Evolutionary conservation across 2,888 invertebrate genomes (phyloP), one percentile per base, ranked within the genome.

Genomic region (Plusia festucae): DNA sequence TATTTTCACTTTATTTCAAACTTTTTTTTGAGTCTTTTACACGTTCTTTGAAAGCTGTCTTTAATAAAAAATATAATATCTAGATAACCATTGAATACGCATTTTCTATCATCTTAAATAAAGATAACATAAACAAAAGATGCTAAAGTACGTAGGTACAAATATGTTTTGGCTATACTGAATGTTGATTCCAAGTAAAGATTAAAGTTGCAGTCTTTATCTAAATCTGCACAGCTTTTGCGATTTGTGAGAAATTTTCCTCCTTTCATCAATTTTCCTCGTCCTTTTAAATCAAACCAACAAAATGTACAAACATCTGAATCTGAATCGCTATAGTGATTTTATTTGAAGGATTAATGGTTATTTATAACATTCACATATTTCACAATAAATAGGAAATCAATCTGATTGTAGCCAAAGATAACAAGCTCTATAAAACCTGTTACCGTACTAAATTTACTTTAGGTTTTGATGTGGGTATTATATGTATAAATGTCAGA

Each of bases 381-480:
- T 67, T 68, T 68, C 20, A 34, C 34, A 61, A 63, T 67, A 51
- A 67, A 60, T 68, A 54, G 63, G 40, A 70, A 70, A 78, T 51
- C 63, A 67, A 55, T 70, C 64, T 58, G 71, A 78, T 71, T 53
- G 46, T 55, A 60, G 67, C 49, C 54, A 60, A n/a, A 64, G 63
- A 71, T 73, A 73, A 73, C 55, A 58, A 60, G 53, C 20, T 16
- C 32, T 60, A 56, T 30, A 61, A 67, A 52, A 57, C 59, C 46
- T 32, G 68, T 44, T 11, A 24, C 56, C 53, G 68, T 40, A 55
- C 58, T 60, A 62, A 66, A 65, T 53, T 51, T 27, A 5, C 67
- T 60, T 49, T 40, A 73, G 53, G 73, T 73, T 73, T 77, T 67
- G 73, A 66, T 73, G 73, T 61, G 61, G 18, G 44, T 56, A 77